A percentile compares a stretch with the other conserved stretches of the same genome.
phyloP scores from a whole-genome alignment of 1,140 invertebrate species.

The Triops longicaudatus region DNA sequence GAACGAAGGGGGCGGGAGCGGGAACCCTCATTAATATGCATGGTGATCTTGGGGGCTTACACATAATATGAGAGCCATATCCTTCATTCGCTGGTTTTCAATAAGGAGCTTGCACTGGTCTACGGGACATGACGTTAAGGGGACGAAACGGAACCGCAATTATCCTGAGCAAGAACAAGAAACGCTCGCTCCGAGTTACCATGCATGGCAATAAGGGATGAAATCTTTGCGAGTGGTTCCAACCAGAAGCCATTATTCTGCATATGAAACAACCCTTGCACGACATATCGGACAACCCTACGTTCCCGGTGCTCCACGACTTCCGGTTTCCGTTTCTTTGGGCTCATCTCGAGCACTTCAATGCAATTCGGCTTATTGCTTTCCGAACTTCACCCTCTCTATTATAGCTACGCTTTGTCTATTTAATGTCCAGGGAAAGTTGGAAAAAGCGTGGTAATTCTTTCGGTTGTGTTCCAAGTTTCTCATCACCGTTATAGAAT shows the following conservation, averaged over 20 bases:
- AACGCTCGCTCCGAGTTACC: background rate
- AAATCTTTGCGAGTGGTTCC: background rate
- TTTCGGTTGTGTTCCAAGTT: too few relatives aligned
- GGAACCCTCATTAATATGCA: background rate
- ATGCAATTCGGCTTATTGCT: background rate
- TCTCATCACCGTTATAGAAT: too few relatives aligned
- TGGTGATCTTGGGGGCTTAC: background rate
- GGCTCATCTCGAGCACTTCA: background rate
- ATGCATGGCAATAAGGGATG: constrained; percentile 11
- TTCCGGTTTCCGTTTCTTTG: constrained; percentile 5
- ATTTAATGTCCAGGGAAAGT: too few relatives aligned
- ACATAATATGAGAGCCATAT: background rate
- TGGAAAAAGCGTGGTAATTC: too few relatives aligned
- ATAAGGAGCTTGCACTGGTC: constrained; percentile 2
- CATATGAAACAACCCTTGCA: background rate
- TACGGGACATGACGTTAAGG: background rate
- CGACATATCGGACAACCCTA: constrained; percentile 1
- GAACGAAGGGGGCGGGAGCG: background rate
- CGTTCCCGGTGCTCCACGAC: constrained; percentile 9
- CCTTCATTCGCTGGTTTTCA: background rate
- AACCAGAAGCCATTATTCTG: background rate
- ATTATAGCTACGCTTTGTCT: too few relatives aligned
- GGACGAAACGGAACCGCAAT: constrained; percentile 4
- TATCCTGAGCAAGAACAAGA: constrained; percentile 10
- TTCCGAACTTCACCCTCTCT: background rate